Percentiles rank a stretch among this genome's conserved stretches.
Evolutionary conservation across 1,140 invertebrate genomes (phyloP).

Genomic region (Atta colombica): DNA sequence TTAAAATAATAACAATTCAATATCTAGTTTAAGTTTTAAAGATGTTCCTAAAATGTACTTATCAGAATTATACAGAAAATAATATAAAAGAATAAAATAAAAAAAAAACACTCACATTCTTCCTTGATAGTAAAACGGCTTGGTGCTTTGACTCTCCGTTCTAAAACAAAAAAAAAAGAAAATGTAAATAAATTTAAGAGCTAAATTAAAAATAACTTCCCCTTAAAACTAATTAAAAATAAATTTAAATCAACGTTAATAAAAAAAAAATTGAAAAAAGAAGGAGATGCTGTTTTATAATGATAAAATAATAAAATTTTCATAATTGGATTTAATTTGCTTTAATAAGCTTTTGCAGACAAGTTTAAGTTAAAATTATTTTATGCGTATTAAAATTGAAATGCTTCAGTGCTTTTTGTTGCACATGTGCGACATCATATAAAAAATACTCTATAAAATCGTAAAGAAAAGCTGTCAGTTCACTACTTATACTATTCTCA

Average conservation of each 20-base stretch:
- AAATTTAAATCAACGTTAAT: slow-evolving; percentile 14
- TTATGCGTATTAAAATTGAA: not conserved
- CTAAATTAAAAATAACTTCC: slow-evolving; percentile 63
- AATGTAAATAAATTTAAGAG: slow-evolving; percentile 72
- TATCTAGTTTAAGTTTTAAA: not conserved
- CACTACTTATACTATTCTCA: not conserved
- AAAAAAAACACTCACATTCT: slow-evolving; percentile 82
- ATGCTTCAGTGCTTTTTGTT: not conserved
- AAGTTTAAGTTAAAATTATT: slow-evolving; percentile 1
- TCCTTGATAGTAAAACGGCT: slow-evolving; percentile 80
- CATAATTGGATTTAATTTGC: not conserved
- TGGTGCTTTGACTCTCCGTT: slow-evolving; percentile 77
- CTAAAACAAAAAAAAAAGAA: slow-evolving; percentile 82
- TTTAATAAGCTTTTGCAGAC: not conserved
- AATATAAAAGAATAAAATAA: slow-evolving; percentile 69
- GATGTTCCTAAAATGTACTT: not conserved
- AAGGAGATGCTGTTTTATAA: not conserved
- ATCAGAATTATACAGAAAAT: slow-evolving; percentile 20
- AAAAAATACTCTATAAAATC: not conserved
- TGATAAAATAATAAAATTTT: not conserved
- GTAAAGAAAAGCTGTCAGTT: not conserved
- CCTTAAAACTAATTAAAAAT: slow-evolving; percentile 61
- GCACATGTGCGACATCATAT: too few relatives aligned
- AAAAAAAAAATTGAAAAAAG: not conserved
- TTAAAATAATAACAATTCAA: not conserved